Evolutionary conservation across 1,140 invertebrate genomes (phyloP).

Genomic region (Ceratina calcarata): DNA sequence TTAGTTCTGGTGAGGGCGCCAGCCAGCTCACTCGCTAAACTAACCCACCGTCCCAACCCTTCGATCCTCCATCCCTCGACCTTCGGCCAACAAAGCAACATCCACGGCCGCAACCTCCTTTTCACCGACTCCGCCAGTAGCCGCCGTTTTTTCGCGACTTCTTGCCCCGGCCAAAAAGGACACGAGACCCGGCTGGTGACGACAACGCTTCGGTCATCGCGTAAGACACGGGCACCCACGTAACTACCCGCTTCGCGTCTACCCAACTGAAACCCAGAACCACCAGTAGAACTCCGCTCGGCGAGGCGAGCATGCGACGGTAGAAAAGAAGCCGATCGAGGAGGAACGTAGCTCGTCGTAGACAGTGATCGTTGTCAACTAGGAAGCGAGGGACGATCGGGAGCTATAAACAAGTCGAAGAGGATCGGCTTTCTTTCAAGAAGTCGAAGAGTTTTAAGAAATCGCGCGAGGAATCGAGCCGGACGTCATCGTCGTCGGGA

Average conservation of each 20-base stretch:
- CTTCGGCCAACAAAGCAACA: conserved; percentile 59
- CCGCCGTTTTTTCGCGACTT: conserved; percentile 23
- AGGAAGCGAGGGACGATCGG: not conserved
- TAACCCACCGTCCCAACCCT: conserved; percentile 70
- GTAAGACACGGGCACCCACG: too few relatives aligned
- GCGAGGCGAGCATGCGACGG: conserved; percentile 34
- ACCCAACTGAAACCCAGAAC: not conserved
- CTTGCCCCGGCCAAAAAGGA: not conserved
- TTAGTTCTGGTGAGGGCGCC: conserved; percentile 79
- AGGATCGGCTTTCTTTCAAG: too few relatives aligned
- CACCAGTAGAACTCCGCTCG: conserved; percentile 4
- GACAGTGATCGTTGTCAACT: not conserved
- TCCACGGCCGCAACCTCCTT: conserved; percentile 65
- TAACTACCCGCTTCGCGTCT: conserved; percentile 1
- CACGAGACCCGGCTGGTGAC: not conserved
- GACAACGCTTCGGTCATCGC: too few relatives aligned
- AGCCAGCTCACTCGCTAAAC: conserved; percentile 76
- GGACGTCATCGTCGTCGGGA: not conserved
- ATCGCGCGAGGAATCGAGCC: too few relatives aligned
- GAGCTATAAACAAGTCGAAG: too few relatives aligned
- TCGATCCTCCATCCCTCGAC: conserved; percentile 66
- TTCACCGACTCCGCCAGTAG: conserved; percentile 49
- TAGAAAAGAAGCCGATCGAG: not conserved
- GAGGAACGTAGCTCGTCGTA: conserved; percentile 23
- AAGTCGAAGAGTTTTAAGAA: not conserved